Evolutionary conservation across 2,797 vertebrate genomes (phyloP), one percentile per base, ranked within the genome.

Genomic region (Cossypha heuglini): DNA sequence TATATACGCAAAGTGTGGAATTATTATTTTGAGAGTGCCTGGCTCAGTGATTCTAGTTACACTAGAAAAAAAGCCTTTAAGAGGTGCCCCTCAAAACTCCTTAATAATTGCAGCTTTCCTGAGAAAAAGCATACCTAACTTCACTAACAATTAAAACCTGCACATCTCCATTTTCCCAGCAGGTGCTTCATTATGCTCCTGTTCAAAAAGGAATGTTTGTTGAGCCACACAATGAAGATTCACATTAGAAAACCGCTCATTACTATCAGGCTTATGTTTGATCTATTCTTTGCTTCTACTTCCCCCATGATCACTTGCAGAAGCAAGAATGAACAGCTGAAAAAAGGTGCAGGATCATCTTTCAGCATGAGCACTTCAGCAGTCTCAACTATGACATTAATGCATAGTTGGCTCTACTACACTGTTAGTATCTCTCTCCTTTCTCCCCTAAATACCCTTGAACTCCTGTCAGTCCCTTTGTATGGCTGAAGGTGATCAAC

Each of bases 381-480:
- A 46, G 68, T 90, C 91, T 75, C 83, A 94, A 37, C 58, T 81
- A 94, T 62, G 87, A 85, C 79, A 95, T 54, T 37, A 78, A 86
- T 4, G 28, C 76, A 37, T 1, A n/a, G 76, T 51, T 1, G 1
- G 91, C 93, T 94, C 75, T 58, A 64, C 94, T 90, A 86, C 87
- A 54, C 67, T 72, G 24, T 14, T 33, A 38, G 7, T 43, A 37
- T 33, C 42, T 29, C 46, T 57, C 51, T 67, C 31, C 51, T 15
- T 91, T 96, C 93, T 83, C 93, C 88, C 43, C 93, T 88, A 86
- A 58, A 77, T 62, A 83, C 49, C 95, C 95, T 96, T 97, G 93
- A 96, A 95, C 82, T 93, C 57, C 15, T 35, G 13, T 71, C 78
- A 77, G 79, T n/a, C 49, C 58, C 35, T 86, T 58, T 68, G 49